phyloP scores from a whole-genome alignment of 2,888 invertebrate genomes.

The Leucoptera coffeella region DNA sequence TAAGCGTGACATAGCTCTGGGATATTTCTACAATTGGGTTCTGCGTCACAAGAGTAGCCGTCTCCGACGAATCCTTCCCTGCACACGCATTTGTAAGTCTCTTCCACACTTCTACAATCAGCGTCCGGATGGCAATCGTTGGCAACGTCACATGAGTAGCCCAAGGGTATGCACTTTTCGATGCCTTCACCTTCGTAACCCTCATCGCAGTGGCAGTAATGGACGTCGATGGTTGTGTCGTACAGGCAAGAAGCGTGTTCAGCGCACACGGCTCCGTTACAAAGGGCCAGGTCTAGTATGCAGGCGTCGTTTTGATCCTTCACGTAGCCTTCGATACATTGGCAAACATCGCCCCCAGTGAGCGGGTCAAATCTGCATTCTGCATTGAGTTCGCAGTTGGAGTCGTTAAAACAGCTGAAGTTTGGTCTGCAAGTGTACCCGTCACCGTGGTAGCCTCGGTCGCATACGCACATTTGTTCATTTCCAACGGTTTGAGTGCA shows the following conservation, averaged over 20 bases:
- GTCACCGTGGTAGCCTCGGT: conserved; percentile 75
- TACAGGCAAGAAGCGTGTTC: conserved; percentile 71
- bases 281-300: conserved; percentile 49
- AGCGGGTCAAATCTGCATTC: conserved; percentile 61
- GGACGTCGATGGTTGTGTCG: conserved; percentile 57
- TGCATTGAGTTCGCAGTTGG: conserved; percentile 65
- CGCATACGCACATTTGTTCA: conserved; percentile 71
- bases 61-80: conserved; percentile 73
- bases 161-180: conserved; percentile 47
- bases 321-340: conserved; percentile 69
- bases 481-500: conserved; percentile 65
- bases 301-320: conserved; percentile 60
- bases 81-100: conserved; percentile 58
- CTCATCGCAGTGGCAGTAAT: conserved; percentile 75
- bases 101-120: conserved; percentile 50
- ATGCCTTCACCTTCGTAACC: conserved; percentile 78
- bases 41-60: conserved; percentile 68
- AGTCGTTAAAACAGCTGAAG: conserved; percentile 57
- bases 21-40: conserved; percentile 65
- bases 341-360: conserved; percentile 62
- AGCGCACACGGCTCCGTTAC: conserved; percentile 59
- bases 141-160: conserved; percentile 57
- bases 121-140: conserved; percentile 76
- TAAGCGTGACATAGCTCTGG: conserved; percentile 73
- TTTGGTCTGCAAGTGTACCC: conserved; percentile 68